Percentiles rank a stretch among this genome's conserved stretches.
These are phyloP conservation scores for Arvicanthis niloticus DNA, from an alignment of 2,113 vertebrate genomes.

Conservation along the genomic window DNA sequence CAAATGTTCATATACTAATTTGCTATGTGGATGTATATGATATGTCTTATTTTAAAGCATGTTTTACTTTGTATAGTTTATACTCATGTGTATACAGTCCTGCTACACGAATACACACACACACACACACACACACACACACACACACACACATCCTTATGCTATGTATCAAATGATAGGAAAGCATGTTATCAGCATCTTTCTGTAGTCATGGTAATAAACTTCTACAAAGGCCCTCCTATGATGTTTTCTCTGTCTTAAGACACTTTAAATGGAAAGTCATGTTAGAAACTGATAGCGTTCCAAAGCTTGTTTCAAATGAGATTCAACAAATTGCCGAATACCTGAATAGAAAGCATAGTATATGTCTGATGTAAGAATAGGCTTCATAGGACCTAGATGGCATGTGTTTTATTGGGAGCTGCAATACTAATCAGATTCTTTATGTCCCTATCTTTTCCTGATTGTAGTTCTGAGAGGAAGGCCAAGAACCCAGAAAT, in stretches of 20 bases:
- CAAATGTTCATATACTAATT: not conserved
- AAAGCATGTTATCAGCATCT: not conserved
- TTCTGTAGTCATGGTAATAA: not conserved
- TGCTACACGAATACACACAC: not conserved
- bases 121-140: no score
- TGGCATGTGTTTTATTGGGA: not conserved
- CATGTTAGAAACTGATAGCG: not conserved
- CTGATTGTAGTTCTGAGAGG: slow-evolving; percentile 24
- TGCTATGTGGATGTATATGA: not conserved
- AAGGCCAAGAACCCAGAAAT: slow-evolving; percentile 46
- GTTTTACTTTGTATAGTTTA: not conserved
- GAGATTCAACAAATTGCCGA: slow-evolving; percentile 48
- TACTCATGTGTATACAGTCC: not conserved
- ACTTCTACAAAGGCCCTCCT: not conserved
- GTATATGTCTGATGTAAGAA: not conserved
- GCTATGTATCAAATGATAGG: not conserved
- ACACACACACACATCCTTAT: not conserved
- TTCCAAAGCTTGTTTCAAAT: slow-evolving; percentile 34
- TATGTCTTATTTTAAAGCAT: not conserved
- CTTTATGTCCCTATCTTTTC: not conserved
- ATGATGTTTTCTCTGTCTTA: not conserved
- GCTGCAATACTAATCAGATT: not conserved
- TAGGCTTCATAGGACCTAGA: not conserved
- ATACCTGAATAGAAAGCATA: slow-evolving; percentile 54
- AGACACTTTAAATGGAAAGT: not conserved